Base-by-base conservation (phyloP, 2,888 invertebrate genomes). In the Conchocele bisecta region DNA sequence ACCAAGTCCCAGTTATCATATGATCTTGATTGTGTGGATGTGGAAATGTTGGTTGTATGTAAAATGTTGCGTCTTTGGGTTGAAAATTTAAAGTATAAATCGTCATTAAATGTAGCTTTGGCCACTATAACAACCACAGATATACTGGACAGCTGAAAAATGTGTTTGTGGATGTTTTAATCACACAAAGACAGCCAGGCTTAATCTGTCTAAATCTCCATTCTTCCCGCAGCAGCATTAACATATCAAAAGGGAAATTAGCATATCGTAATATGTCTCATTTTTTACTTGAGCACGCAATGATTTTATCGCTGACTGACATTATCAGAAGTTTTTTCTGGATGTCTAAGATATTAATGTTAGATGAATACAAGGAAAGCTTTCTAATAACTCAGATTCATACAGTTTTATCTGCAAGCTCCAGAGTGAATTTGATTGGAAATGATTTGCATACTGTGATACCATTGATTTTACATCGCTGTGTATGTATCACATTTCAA, bases 211-310 rank as follows among this genome's bases (percentile, higher is more conserved):
- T 69, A 69, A 71, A 77, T 77, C 74, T 67, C 54, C 66, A 69
- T 67, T 69, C 33, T 64, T 64, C 64, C 53, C 65, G 44, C 69
- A 61, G 44, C 29, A 66, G 46, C 61, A 77, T 77, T 77, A 70
- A 68, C 74, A 77, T 77, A 77, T 74, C 71, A 71, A 71, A 56
- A 46, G 9, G 42, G 44, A 71, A 74, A 77, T 74, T 77, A 70
- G 77, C 77, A 77, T 77, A 77, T 77, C 77, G 57, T 68, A 74
- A 77, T 71, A 77, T 67, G 73, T 71, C 74, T 74, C 70, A 74
- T 77, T 74, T 74, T 77, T 74, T 71, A 77, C 53, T 54, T 61
- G 17, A 53, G 50, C 57, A 74, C 66, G 59, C 33, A 24, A 35
- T 60, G 74, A 74, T 71, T 51, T 68, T 74, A 76, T 74, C 74